phyloP scores from a whole-genome alignment of 2,113 vertebrate species.

The Hemiprocne comata region DNA sequence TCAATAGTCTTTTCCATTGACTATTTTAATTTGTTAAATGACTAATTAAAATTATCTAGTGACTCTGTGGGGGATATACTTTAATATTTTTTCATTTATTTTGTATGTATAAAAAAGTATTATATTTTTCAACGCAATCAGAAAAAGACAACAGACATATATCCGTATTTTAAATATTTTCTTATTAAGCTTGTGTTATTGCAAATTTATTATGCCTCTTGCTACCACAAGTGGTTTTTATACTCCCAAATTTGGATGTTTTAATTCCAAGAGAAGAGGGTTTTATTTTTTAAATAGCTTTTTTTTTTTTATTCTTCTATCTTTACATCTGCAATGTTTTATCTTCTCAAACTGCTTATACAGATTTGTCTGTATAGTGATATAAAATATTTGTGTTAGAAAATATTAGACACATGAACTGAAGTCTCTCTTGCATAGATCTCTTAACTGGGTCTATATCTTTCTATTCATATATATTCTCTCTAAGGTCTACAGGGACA shows the following conservation, averaged over 20 bases:
- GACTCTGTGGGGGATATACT: accelerated
- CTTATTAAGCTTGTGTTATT: not conserved
- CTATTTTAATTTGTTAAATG: not conserved
- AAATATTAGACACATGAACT: not conserved
- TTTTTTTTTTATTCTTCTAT: not conserved
- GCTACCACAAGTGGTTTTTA: not conserved
- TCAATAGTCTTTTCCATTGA: not conserved
- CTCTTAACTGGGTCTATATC: constrained; percentile 1
- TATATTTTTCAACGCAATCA: not conserved
- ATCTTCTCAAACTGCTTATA: not conserved
- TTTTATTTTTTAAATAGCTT: not conserved
- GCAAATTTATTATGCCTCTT: not conserved
- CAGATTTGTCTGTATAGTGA: not conserved
- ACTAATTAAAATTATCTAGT: not conserved
- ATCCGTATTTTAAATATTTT: not conserved
- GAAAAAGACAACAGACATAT: not conserved
- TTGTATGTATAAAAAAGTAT: not conserved
- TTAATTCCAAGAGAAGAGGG: not conserved
- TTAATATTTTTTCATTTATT: not conserved
- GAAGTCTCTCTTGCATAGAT: not conserved
- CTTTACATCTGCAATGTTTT: not conserved
- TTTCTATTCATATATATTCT: constrained; percentile 1
- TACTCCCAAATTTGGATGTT: not conserved
- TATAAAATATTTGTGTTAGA: not conserved
- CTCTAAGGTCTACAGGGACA: constrained; percentile 51